Evolutionary conservation across 2,888 invertebrate species (phyloP), one percentile per base, ranked within the genome.

Genomic region (Caenorhabditis sinica): DNA sequence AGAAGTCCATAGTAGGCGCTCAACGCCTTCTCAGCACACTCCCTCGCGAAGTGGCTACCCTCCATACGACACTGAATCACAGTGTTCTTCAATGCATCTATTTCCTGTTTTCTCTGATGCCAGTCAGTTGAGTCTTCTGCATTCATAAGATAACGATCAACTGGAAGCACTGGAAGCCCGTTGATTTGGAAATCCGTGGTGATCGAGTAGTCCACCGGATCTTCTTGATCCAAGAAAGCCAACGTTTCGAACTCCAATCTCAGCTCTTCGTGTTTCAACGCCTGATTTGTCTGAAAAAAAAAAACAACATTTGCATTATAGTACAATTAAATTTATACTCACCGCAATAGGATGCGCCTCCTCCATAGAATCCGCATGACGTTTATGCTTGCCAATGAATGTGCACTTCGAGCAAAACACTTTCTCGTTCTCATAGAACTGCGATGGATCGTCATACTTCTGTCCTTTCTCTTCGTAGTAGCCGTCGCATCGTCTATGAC

Each of bases 371-470:
- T 43, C 33, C 3, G 5, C 2, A 51, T 73, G 73, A 1, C n/a
- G 0, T 13, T n/a, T 8, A 11, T 73, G 73, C 5, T 25, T 23
- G 61, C 61, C 61, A 23, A 13, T 33, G 51, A 73, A 73, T 5
- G 73, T 13, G 30, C 73, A 73, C 8, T 17, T 25, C 9, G 56
- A 49, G 51, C 73, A 73, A 33, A 73, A 73, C 20, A 73, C 61
- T 11, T 73, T 73, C 20, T 73, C 58, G 2, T n/a, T 33, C 25
- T 49, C 36, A 30, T 58, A 73, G 36, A 73, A 73, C 6, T 49
- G 15, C 9, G 33, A 17, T 15, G 73, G 72, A 4, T 45, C 36
- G 0, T 30, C 17, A 23, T 60, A 33, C 9, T 28, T 20, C 0
- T 15, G 1, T 20, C 20, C n/a, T 36, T 61, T 43, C 30, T 4